Base-by-base conservation (phyloP, 2,113 vertebrate species). In the Odocoileus virginianus region DNA sequence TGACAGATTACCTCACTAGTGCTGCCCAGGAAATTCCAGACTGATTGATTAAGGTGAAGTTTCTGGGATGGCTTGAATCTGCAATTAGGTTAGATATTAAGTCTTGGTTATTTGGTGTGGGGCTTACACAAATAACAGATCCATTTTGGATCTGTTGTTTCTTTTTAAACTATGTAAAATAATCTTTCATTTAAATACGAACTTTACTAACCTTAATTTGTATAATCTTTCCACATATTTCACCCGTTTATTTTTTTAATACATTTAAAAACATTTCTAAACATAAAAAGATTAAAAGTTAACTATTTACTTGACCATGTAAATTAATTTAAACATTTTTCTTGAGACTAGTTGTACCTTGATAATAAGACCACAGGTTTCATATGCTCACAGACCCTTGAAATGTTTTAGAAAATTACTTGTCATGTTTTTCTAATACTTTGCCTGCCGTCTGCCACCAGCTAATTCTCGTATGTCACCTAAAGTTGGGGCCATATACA, bases 241-340 rank as follows among this genome's bases (percentile, higher is more conserved):
- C 30, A 95, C 21, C n/a, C 33, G 84, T 88, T 79, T 21, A 78
- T 58, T 82, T 94, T 87, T 79, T 13, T 0, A 2, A 28, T 58
- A 33, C 83, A 78, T 71, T 76, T 74, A 6, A 57, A 81, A 81
- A 64, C 30, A 45, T 54, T 84, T 64, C 15, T 78, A 85, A 83
- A 83, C 9, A 85, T 58, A 76, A 82, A 47, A 94, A 54, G 45
- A 85, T 79, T 23, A 36, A 61, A 74, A 74, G 33, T 92, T 50
- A 71, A 58, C n/a, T 36, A 23, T 91, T 93, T 89, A 50, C 9
- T 55, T 82, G 52, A 36, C 21, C 96, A 60, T 74, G 82, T 97
- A 96, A 91, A 89, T 90, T 89, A 96, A 83, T 93, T 88, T 95
- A 89, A 93, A 55, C 47, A 87, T 94, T 93, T 91, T 52, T 40